A percentile compares a stretch with the other conserved stretches of the same genome.
Conservation (phyloP, 2,113 vertebrate genomes). For the Microtus oregoni region DNA sequence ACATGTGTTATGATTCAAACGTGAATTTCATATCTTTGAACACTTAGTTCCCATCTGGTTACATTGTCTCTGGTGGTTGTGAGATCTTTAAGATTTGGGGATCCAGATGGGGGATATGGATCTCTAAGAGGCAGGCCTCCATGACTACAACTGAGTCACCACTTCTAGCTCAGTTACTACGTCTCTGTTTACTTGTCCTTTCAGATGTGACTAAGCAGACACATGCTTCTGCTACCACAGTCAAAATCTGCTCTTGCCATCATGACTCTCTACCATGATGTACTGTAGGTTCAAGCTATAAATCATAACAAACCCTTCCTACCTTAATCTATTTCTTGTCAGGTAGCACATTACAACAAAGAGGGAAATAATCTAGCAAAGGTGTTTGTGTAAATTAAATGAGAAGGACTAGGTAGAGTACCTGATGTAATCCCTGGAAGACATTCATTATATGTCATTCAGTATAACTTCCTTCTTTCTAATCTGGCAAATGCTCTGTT, state of each 20-base stretch:
- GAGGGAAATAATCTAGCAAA: neutral
- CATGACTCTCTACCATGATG: neutral
- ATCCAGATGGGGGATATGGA: no score
- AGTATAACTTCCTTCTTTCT: neutral
- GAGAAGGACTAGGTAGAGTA: neutral
- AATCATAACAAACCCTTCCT: neutral
- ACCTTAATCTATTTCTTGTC: neutral
- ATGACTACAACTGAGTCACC: neutral
- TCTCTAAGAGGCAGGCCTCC: neutral
- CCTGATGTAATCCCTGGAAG: neutral
- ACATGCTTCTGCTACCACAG: neutral
- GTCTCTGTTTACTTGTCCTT: neutral
- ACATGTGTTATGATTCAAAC: neutral
- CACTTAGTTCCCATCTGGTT: neutral
- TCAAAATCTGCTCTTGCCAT: neutral
- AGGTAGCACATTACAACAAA: neutral
- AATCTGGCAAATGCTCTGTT: neutral
- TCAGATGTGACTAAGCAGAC: neutral
- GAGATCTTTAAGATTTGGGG: neutral
- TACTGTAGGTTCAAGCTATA: neutral
- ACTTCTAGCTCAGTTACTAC: neutral
- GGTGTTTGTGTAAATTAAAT: slow-evolving; percentile 26
- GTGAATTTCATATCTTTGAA: neutral
- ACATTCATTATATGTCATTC: neutral
- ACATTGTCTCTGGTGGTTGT: neutral